Conservation (phyloP, 2,888 invertebrate species). For the Leucophenga montana region DNA sequence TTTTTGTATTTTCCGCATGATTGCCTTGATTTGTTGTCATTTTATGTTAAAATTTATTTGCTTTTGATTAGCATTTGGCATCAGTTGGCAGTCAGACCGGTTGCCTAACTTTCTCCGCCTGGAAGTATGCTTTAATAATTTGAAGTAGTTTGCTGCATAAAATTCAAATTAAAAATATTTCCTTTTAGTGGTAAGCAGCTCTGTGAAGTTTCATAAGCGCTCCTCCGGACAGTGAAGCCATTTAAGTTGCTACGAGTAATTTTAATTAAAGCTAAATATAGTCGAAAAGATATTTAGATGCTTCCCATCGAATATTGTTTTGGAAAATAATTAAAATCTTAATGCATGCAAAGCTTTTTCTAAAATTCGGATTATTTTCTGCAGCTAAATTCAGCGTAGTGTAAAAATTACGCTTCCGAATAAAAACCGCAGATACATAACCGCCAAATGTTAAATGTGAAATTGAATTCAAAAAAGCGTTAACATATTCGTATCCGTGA, state of each 20-base stretch:
- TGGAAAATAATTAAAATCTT: background rate
- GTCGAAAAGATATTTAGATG: background rate
- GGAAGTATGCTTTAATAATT: too few relatives aligned
- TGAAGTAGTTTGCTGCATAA: too few relatives aligned
- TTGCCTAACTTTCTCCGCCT: too few relatives aligned
- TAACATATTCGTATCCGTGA: too few relatives aligned
- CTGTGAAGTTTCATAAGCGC: too few relatives aligned
- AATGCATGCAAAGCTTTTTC: background rate
- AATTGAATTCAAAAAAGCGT: background rate
- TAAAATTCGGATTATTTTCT: background rate
- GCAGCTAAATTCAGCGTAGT: background rate
- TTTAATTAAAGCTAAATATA: too few relatives aligned
- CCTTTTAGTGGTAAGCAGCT: too few relatives aligned
- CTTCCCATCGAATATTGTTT: too few relatives aligned
- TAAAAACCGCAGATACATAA: background rate
- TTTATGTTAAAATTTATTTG: conserved; percentile 38
- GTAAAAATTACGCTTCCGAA: background rate
- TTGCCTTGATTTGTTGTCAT: conserved; percentile 35
- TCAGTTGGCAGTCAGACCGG: too few relatives aligned
- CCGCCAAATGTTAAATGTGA: background rate
- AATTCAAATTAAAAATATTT: too few relatives aligned
- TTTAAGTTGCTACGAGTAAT: too few relatives aligned
- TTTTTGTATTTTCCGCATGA: background rate
- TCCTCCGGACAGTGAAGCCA: too few relatives aligned
- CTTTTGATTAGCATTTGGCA: conserved; percentile 46